These are phyloP conservation scores for Synanthedon formicaeformis DNA, from an alignment of 2,888 invertebrate genomes.

Conservation along the genomic window DNA sequence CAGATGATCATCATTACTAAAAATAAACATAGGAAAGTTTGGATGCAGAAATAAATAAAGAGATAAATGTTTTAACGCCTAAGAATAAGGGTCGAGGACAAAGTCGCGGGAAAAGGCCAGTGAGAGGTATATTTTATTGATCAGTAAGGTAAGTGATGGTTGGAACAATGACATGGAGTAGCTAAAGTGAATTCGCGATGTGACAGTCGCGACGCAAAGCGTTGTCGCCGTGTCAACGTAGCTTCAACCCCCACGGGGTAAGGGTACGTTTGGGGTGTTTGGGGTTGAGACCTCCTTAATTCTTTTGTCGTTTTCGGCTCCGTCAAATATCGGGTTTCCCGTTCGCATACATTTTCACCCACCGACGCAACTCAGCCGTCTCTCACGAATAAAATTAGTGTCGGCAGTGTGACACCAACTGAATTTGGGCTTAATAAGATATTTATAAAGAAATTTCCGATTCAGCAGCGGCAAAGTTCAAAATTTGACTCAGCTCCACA, in stretches of 20 bases:
- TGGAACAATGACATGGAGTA: conserved; percentile 49
- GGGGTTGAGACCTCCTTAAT: conserved; percentile 38
- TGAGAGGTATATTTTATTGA: background rate
- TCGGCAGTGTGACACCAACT: conserved; percentile 69
- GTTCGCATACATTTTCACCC: conserved; percentile 67
- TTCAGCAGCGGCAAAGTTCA: conserved; percentile 68
- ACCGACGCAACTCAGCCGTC: conserved; percentile 30
- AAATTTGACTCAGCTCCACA: conserved; percentile 64
- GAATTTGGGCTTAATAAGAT: conserved; percentile 69
- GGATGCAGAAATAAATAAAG: no score
- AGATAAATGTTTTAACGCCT: no score
- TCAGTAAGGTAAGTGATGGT: conserved; percentile 20
- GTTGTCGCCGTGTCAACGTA: background rate
- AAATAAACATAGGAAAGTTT: no score
- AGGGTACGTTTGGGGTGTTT: conserved; percentile 11
- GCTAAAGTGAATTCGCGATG: conserved; percentile 27
- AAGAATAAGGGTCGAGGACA: no score
- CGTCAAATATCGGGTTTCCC: conserved; percentile 63
- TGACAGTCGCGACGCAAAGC: conserved; percentile 5
- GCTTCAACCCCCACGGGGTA: conserved; percentile 6
- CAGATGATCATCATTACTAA: no score
- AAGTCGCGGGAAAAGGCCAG: no score
- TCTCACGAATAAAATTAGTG: conserved; percentile 68
- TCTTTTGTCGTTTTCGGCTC: conserved; percentile 67
- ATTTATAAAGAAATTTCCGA: conserved; percentile 71